These are phyloP conservation scores for Noctua comes DNA, from an alignment of 2,888 invertebrate species.

Conservation along the genomic window DNA sequence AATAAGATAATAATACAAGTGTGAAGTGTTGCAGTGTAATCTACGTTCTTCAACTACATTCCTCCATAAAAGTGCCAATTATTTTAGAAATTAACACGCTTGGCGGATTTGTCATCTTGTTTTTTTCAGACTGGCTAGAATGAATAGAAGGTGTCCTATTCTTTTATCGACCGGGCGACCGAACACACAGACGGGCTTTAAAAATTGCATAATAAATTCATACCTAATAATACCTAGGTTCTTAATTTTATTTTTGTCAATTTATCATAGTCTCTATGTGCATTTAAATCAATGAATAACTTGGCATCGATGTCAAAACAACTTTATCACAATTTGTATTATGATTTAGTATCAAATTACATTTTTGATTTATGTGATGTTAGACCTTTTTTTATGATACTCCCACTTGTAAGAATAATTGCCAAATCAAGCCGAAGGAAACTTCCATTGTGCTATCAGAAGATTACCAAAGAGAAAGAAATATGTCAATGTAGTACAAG, in stretches of 20 bases:
- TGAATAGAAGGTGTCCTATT: background rate
- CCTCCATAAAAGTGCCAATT: constrained; percentile 2
- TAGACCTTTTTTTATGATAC: background rate
- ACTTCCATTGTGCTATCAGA: background rate
- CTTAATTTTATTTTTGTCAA: constrained; percentile 3
- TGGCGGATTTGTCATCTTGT: background rate
- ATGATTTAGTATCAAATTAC: constrained; percentile 5
- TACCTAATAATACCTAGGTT: background rate
- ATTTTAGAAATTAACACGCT: constrained; percentile 9
- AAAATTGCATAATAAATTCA: background rate
- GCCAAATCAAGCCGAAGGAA: constrained; percentile 1
- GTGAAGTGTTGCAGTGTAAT: constrained; percentile 20
- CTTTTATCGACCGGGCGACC: background rate
- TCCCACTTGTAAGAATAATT: constrained; percentile 1
- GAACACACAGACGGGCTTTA: background rate
- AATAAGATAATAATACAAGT: constrained; percentile 41
- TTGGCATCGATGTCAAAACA: constrained; percentile 6
- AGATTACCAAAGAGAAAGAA: background rate
- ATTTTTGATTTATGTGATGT: constrained; percentile 2
- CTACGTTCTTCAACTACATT: constrained; percentile 29
- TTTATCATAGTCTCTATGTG: background rate
- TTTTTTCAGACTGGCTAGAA: constrained; percentile 5
- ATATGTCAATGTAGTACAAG: background rate
- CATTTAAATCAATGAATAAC: constrained; percentile 17
- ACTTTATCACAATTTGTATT: constrained; percentile 7